A percentile compares a stretch with the other conserved stretches of the same genome.
phyloP scores from a whole-genome alignment of 64 coral and sea anemone species.

The Porites lutea region DNA sequence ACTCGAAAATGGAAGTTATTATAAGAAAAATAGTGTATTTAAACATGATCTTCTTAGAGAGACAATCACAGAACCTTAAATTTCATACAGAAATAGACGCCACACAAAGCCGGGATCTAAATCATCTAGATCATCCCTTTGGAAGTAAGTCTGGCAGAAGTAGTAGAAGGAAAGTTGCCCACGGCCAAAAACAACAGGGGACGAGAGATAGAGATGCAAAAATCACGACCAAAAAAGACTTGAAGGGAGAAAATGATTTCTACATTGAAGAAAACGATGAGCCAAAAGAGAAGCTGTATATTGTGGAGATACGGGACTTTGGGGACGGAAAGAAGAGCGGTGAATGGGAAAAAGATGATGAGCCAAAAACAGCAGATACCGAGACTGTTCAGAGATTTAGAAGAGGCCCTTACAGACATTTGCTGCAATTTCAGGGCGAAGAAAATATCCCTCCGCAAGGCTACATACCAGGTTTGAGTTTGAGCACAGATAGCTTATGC shows the following conservation, averaged over 20 bases:
- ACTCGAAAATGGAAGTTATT: too few species aligned
- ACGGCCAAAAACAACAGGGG: neutral
- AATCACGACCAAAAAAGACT: neutral
- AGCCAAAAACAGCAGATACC: neutral
- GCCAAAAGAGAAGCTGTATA: neutral
- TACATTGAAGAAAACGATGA: slow-evolving; percentile 34
- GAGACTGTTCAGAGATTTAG: neutral
- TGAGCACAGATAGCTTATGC: neutral
- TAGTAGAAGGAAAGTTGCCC: neutral
- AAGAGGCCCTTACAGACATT: neutral
- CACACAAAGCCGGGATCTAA: neutral
- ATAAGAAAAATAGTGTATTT: too few species aligned
- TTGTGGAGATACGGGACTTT: neutral
- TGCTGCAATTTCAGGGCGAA: neutral
- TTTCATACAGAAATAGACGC: neutral
- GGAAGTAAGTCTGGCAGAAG: neutral
- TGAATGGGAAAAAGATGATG: neutral
- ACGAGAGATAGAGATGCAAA: neutral
- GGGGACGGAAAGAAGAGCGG: neutral
- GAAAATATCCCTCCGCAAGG: too few species aligned
- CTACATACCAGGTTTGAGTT: neutral
- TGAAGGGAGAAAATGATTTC: neutral
- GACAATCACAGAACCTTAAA: neutral
- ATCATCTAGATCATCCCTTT: too few species aligned
- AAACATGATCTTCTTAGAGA: too few species aligned